Percentiles rank a stretch among this genome's conserved stretches.
phyloP scores from a whole-genome alignment of 2,113 vertebrate species.

The Danionella cerebrum region DNA sequence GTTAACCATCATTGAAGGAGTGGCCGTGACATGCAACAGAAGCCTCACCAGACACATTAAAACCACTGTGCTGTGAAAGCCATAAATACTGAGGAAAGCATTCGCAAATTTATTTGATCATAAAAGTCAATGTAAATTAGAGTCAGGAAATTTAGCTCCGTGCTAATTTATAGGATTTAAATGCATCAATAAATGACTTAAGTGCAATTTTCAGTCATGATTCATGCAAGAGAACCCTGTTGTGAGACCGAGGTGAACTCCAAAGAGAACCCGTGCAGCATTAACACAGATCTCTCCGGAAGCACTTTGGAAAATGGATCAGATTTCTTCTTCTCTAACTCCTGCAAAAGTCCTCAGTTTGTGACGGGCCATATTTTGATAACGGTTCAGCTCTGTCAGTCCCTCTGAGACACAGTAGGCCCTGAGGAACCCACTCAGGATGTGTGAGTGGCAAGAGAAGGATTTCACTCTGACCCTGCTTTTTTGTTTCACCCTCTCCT shows the following conservation, averaged over 20 bases:
- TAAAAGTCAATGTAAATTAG: conserved; percentile 4
- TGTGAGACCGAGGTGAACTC: background rate
- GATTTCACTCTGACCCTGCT: conserved; percentile 27
- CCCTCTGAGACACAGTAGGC: conserved; percentile 43
- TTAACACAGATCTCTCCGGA: conserved; percentile 1
- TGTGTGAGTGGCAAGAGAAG: background rate
- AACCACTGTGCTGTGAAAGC: background rate
- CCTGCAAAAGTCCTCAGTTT: conserved; percentile 56
- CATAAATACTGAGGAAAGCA: background rate
- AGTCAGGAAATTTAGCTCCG: background rate
- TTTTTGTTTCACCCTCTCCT: conserved; percentile 4
- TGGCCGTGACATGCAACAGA: background rate
- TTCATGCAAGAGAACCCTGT: background rate
- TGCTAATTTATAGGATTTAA: background rate
- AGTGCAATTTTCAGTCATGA: background rate
- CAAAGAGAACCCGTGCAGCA: background rate
- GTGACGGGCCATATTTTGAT: conserved; percentile 62
- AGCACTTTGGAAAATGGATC: conserved; percentile 38
- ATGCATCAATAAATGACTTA: background rate
- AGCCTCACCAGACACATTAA: background rate
- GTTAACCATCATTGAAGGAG: conserved; percentile 13
- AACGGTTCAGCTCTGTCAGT: conserved; percentile 50
- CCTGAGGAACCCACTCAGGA: conserved; percentile 24
- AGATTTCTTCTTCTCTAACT: conserved; percentile 44
- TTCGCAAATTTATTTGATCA: background rate